Conservation (phyloP, 2,113 vertebrate genomes). For the Pseudolaguvia tuberculata region DNA sequence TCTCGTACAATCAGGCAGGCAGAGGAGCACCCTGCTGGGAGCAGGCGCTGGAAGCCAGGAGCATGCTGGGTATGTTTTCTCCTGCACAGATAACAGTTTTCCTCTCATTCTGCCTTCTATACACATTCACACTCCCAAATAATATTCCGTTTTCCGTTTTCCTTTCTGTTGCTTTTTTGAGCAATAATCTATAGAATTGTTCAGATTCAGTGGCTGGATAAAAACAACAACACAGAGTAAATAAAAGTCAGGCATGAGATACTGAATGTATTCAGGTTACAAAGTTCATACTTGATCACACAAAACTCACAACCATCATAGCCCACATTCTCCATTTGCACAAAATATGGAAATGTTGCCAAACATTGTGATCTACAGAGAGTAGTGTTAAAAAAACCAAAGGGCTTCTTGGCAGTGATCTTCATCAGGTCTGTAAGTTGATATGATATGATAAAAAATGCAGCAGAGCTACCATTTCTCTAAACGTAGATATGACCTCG, state of each 20-base stretch:
- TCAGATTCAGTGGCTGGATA: not conserved
- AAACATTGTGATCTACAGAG: slow-evolving; percentile 30
- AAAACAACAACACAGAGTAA: not conserved
- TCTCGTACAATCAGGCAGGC: slow-evolving; percentile 35
- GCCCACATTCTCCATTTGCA: slow-evolving; percentile 11
- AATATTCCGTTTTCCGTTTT: not conserved
- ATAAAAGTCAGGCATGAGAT: not conserved
- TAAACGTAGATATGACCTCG: slow-evolving; percentile 66
- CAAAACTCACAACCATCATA: not conserved
- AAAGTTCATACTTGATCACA: not conserved
- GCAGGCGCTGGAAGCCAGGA: slow-evolving; percentile 42
- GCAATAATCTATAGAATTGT: slow-evolving; percentile 10
- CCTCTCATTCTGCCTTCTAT: slow-evolving; percentile 5
- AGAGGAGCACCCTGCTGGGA: slow-evolving; percentile 41
- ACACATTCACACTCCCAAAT: not conserved
- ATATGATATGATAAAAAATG: slow-evolving; percentile 51
- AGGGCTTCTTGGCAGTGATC: slow-evolving; percentile 41
- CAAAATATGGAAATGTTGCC: slow-evolving; percentile 22
- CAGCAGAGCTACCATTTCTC: slow-evolving; percentile 60
- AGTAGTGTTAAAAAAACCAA: slow-evolving; percentile 21
- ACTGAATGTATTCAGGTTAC: not conserved
- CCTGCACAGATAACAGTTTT: slow-evolving; percentile 38
- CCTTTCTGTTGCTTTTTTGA: slow-evolving; percentile 23
- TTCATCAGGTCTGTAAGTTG: slow-evolving; percentile 62
- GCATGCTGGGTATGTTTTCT: slow-evolving; percentile 35